These are phyloP conservation scores for Grapholita molesta DNA, from an alignment of 1,140 invertebrate species.

Conservation along the genomic window DNA sequence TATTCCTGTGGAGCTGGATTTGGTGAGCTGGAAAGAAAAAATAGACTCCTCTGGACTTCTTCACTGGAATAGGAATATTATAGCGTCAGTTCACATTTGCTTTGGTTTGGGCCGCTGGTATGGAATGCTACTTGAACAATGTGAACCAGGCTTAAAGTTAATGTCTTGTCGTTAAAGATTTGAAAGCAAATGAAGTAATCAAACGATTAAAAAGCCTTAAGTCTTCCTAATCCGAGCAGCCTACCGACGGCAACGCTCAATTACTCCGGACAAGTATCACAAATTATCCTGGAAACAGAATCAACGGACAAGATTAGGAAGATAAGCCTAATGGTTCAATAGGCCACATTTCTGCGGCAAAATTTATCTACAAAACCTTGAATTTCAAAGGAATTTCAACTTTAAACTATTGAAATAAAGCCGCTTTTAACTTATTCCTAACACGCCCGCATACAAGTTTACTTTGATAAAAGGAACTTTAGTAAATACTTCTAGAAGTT, in stretches of 20 bases:
- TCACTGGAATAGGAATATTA: no score
- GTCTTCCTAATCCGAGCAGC: neutral
- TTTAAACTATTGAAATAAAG: neutral
- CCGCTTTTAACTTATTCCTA: slow-evolving; percentile 10
- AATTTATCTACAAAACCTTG: neutral
- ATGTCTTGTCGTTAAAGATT: neutral
- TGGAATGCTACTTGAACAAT: no score
- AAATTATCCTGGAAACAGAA: neutral
- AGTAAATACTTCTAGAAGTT: neutral
- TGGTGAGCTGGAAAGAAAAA: no score
- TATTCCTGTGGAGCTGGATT: no score
- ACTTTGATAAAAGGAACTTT: neutral
- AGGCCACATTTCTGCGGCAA: neutral
- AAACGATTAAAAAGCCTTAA: neutral
- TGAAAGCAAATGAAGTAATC: neutral
- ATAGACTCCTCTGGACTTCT: no score
- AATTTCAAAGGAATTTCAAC: neutral
- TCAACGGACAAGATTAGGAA: neutral
- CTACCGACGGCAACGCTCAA: neutral
- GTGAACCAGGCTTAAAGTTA: neutral
- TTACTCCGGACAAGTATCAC: neutral
- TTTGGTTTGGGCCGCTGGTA: no score
- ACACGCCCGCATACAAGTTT: slow-evolving; percentile 14
- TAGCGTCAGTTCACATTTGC: no score
- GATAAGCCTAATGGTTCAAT: neutral